phyloP scores from a whole-genome alignment of 1,140 invertebrate species.

The Lucilia cuprina region DNA sequence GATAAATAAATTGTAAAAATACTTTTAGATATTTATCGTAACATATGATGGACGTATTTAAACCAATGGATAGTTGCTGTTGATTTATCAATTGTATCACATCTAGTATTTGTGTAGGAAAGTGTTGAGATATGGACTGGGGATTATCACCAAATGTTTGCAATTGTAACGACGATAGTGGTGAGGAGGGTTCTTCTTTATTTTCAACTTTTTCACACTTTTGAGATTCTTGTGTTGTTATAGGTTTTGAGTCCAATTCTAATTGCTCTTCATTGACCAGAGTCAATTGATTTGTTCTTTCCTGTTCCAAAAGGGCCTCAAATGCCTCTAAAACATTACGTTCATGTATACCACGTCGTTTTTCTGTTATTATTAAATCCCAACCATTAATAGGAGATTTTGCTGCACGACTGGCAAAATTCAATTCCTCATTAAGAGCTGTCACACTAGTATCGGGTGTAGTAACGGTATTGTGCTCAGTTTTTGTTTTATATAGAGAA shows the following conservation, averaged over 20 bases:
- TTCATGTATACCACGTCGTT: constrained; percentile 14
- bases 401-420: neutral
- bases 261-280: neutral
- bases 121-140: neutral
- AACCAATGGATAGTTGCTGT: neutral
- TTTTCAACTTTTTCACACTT: neutral
- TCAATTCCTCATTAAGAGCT: neutral
- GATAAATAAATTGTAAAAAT: neutral
- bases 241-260: neutral
- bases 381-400: neutral
- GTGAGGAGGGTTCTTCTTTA: neutral
- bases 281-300: neutral
- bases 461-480: neutral
- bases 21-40: neutral
- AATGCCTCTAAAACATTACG: constrained; percentile 15
- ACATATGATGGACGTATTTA: constrained; percentile 14
- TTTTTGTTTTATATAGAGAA: neutral
- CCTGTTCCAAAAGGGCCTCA: neutral
- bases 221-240: constrained; percentile 1
- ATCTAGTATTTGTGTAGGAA: neutral
- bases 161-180: neutral
- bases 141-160: constrained; percentile 14
- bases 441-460: neutral
- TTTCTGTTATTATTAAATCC: neutral
- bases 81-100: neutral